Evolutionary conservation across 2,888 invertebrate genomes (phyloP).

Genomic region (Meiosimyza platycephala): DNA sequence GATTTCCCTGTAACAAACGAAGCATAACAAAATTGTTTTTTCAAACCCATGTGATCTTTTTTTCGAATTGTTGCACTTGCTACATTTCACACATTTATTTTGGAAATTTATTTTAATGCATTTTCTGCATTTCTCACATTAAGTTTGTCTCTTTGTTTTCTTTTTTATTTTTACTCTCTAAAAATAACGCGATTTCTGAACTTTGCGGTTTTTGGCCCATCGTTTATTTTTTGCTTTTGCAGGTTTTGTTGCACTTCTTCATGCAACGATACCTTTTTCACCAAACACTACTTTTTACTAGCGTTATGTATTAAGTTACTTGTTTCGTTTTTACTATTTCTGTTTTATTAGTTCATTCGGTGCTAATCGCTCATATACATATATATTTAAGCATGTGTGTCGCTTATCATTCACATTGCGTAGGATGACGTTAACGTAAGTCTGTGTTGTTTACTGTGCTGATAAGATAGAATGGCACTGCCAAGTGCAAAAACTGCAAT

Average conservation of each 20-base stretch:
- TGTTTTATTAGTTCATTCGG: neutral
- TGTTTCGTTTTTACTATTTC: no score
- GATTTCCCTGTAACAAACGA: conserved; percentile 6
- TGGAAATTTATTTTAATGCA: neutral
- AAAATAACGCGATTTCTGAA: conserved; percentile 20
- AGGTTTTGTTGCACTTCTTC: neutral
- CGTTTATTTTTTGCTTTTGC: neutral
- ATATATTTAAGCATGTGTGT: no score
- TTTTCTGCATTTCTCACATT: neutral
- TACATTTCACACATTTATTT: conserved; percentile 23
- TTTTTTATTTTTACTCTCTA: neutral
- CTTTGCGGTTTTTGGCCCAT: neutral
- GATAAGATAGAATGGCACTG: neutral
- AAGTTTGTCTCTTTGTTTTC: neutral
- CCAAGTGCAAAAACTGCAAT: neutral
- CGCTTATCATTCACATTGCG: neutral
- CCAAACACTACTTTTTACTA: no score
- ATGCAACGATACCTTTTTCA: neutral
- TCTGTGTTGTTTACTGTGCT: no score
- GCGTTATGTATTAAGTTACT: no score
- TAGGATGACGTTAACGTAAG: conserved; percentile 7
- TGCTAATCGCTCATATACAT: neutral
- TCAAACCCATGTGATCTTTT: neutral
- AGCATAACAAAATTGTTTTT: conserved; percentile 3
- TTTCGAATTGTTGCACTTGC: conserved; percentile 18